phyloP scores from a whole-genome alignment of 2,113 vertebrate species.

The Mesembrinibis cayennensis region DNA sequence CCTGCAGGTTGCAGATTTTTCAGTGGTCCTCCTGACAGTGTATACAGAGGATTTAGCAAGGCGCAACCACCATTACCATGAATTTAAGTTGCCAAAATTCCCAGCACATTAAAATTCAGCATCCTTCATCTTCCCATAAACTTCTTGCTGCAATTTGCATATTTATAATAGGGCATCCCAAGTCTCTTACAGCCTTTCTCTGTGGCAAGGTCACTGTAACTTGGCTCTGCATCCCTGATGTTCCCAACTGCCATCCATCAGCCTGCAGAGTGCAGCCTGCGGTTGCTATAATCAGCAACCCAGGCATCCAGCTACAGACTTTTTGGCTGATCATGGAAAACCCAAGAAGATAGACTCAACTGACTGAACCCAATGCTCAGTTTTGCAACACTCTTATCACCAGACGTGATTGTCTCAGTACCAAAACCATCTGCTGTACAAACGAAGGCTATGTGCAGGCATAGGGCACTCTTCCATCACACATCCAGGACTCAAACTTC shows the following conservation, averaged over 20 bases:
- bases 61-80: background rate
- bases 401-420: background rate
- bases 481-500: background rate
- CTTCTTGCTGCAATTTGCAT: background rate
- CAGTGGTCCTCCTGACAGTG: background rate
- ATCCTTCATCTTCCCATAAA: background rate
- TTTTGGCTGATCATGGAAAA: background rate
- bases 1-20: constrained; percentile 63
- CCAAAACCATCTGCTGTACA: background rate
- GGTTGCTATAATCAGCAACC: background rate
- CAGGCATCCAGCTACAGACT: background rate
- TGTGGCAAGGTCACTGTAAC: background rate
- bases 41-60: background rate
- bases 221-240: background rate
- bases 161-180: background rate
- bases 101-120: background rate
- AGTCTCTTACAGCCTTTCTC: background rate
- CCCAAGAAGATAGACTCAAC: background rate
- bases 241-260: background rate
- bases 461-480: background rate
- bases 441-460: background rate
- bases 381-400: background rate
- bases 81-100: background rate
- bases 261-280: background rate
- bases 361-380: background rate